phyloP scores from a whole-genome alignment of 1,140 invertebrate genomes.

The Cydia fagiglandana region DNA sequence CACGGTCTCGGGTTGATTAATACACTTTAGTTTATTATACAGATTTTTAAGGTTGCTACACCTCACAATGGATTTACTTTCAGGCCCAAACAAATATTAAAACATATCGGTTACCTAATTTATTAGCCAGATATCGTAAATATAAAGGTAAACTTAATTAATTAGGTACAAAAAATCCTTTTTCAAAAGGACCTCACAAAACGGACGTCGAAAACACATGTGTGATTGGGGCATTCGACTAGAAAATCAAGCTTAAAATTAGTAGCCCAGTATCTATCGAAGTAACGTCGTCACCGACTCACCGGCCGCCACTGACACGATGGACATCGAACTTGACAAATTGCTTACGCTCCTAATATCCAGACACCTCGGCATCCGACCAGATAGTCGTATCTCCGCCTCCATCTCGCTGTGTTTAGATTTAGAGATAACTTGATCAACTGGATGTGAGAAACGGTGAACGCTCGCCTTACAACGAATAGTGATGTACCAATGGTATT shows the following conservation, averaged over 20 bases:
- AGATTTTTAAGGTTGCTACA: neutral
- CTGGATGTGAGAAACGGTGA: conserved; percentile 56
- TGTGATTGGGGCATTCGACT: conserved; percentile 34
- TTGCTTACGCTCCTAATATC: conserved; percentile 76
- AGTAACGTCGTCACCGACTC: neutral
- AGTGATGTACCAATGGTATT: conserved; percentile 47
- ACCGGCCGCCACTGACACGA: conserved; percentile 32
- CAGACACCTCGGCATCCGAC: conserved; percentile 68
- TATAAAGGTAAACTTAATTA: too few relatives aligned
- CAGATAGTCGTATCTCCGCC: conserved; percentile 57
- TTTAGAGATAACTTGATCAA: conserved; percentile 68
- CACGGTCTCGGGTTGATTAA: conserved; percentile 8
- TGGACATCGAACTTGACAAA: conserved; percentile 75
- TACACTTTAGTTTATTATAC: neutral
- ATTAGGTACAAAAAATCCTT: too few relatives aligned
- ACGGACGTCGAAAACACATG: neutral
- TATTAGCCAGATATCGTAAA: too few relatives aligned
- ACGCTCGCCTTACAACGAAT: conserved; percentile 38
- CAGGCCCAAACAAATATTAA: neutral
- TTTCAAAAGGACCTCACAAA: neutral
- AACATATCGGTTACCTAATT: too few relatives aligned
- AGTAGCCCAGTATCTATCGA: conserved; percentile 27
- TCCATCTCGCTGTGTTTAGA: conserved; percentile 68
- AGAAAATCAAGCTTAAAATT: conserved; percentile 22
- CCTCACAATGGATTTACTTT: neutral